Evolutionary conservation across 2,888 invertebrate species (phyloP), one percentile per base, ranked within the genome.

Genomic region (Hanleya hanleyi): DNA sequence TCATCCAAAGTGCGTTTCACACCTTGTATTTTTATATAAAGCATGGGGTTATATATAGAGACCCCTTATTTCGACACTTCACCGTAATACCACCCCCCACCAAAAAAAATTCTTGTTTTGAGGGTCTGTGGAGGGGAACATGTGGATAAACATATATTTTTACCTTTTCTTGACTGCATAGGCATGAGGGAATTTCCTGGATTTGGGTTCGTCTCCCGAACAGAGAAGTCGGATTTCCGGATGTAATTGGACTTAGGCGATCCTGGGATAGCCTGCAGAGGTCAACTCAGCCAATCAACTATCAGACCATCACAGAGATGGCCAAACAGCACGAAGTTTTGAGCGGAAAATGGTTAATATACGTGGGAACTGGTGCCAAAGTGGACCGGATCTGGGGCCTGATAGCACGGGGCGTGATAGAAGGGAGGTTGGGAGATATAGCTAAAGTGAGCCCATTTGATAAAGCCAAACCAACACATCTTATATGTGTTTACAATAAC

Each of bases 311-410:
- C 26, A 74, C 49, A 35, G 76, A 79, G 62, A 69, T 83, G 3
- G 82, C 81, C 1, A 71, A 70, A 12, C 74, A 70, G 29, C 74
- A 73, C 64, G 57, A 72, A 38, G 73, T 77, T 0, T 73, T 70
- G 6, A 18, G 36, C 64, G 82, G 82, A 4, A 82, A 82, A 65
- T 82, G 82, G 82, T 37, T 69, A 35, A 74, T 82, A 47, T 75
- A 75, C 68, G 76, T 75, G 12, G 51, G 69, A 15, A 70, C 77
- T 36, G 82, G 81, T 7, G 71, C 69, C 7, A 82, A 81, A 64
- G 77, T 76, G 4, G 82, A 82, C 67, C 67, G 75, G 50, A 51
- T 82, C 7, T 82, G 82, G 82, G 68, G 62, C 7, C 70, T 77
- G 33, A 73, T 82, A 33, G 81, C 80, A 12, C 67, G 41, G 35